phyloP scores from a whole-genome alignment of 2,797 vertebrate species.

The Lepus oiostolus region DNA sequence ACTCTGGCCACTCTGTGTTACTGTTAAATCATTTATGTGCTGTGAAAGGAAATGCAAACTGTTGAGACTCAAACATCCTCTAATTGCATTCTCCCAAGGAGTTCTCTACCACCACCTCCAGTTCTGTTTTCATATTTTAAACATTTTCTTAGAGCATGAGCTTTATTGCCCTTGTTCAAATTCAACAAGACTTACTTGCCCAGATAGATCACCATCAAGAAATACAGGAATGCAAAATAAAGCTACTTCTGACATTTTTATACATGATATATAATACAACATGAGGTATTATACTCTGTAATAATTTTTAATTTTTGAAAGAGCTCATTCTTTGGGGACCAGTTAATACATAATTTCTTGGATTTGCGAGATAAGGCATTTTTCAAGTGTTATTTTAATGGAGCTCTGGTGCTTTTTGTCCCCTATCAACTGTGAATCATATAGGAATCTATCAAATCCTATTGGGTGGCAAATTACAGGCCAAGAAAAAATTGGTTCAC shows the following conservation, averaged over 20 bases:
- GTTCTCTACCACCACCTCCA: slow-evolving; percentile 5
- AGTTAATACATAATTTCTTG: slow-evolving; percentile 74
- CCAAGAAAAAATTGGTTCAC: slow-evolving; percentile 67
- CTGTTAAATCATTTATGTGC: slow-evolving; percentile 71
- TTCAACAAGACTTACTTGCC: slow-evolving; percentile 71
- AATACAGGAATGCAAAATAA: slow-evolving; percentile 76
- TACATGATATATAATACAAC: slow-evolving; percentile 66
- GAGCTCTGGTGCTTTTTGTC: slow-evolving; percentile 64
- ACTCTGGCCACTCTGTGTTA: slow-evolving; percentile 60
- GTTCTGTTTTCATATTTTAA: slow-evolving; percentile 73
- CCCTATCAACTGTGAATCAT: slow-evolving; percentile 72
- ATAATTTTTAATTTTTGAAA: slow-evolving; percentile 83
- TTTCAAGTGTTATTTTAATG: slow-evolving; percentile 80
- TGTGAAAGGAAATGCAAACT: slow-evolving; percentile 70
- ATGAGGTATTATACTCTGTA: slow-evolving; percentile 76
- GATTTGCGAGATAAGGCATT: slow-evolving; percentile 71
- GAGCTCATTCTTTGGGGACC: slow-evolving; percentile 75
- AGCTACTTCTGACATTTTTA: slow-evolving; percentile 79
- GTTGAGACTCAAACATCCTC: slow-evolving; percentile 58
- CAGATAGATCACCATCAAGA: slow-evolving; percentile 74
- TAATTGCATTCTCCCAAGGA: slow-evolving; percentile 69
- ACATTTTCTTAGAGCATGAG: slow-evolving; percentile 66
- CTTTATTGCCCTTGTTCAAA: slow-evolving; percentile 75
- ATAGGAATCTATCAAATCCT: slow-evolving; percentile 66
- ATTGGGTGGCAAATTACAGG: slow-evolving; percentile 62